These are phyloP conservation scores for Mesopsocus fuscifrons DNA, from an alignment of 2,888 invertebrate genomes.

Conservation along the genomic window DNA sequence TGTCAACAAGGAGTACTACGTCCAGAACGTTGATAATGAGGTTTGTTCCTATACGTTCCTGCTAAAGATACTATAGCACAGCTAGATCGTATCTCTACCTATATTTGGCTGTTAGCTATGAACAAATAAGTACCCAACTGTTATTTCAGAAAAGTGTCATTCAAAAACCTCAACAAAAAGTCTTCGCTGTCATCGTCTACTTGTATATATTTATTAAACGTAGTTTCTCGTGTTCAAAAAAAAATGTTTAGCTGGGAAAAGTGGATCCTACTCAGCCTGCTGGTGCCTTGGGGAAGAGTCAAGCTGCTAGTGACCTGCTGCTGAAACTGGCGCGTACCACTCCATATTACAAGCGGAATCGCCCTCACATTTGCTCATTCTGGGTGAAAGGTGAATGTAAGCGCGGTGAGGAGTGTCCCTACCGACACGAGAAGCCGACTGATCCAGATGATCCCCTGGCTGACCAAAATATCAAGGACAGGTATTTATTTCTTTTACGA, in stretches of 20 bases:
- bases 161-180: too few species aligned
- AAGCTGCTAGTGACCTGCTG: constrained; percentile 61
- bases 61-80: neutral
- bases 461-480: constrained; percentile 87
- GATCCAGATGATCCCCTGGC: constrained; percentile 94
- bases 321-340: constrained; percentile 77
- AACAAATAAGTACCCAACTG: too few species aligned
- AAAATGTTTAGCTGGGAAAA: constrained; percentile 26
- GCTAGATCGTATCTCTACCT: neutral
- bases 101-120: too few species aligned
- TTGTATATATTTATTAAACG: constrained; percentile 11
- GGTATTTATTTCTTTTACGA: constrained; percentile 25
- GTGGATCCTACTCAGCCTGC: constrained; percentile 31
- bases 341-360: constrained; percentile 86
- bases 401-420: constrained; percentile 91
- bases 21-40: constrained; percentile 76
- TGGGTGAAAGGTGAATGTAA: constrained; percentile 98
- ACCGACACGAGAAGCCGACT: constrained; percentile 88
- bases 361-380: constrained; percentile 92
- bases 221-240: too few species aligned
- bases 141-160: too few species aligned
- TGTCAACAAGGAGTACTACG: constrained; percentile 88
- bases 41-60: constrained; percentile 24
- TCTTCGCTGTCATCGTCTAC: constrained; percentile 15
- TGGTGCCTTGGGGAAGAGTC: constrained; percentile 47